Evolutionary conservation across 2,797 vertebrate species (phyloP), one percentile per base, ranked within the genome.

Genomic region (Epinephelus malabaricus): DNA sequence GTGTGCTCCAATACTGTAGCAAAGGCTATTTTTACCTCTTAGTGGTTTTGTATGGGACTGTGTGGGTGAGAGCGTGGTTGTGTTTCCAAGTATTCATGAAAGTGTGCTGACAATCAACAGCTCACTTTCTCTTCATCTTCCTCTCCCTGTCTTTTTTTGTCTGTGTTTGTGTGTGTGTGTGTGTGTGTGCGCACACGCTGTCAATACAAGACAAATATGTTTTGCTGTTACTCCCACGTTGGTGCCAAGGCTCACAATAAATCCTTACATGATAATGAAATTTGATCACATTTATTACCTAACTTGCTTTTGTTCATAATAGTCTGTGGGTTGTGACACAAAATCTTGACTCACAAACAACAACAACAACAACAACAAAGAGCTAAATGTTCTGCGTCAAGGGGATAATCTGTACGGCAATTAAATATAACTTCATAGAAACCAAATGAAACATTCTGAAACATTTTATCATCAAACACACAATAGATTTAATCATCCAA

Each of bases 1-100:
- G 17, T 5, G 72, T 13, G 88, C 77, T 62, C 45, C 76, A 59
- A 83, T 58, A 65, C 62, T 51, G 58, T 70, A 82, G 76, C 65
- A 47, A 30, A 40, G 55, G 71, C 68, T 90, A 77, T 88, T 89
- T 89, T 90, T 81, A 81, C 54, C 67, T 64, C 56, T 43, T 5
- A 0, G 69, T 78, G 71, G 23, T 76, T 79, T 69, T 55, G 62
- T 63, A 45, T 40, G 25, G 53, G 69, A 43, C 62, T 46, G 73
- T 60, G 86, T 76, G 80, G 76, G 79, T 47, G 77, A 73, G 49
- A 70, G 10, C 66, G 55, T 46, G 69, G 50, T 51, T 76, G 66
- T 43, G 67, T 82, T 85, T 70, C 77, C 64, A 66, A 60, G 64
- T 79, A 34, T 15, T 50, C 71, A 54, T 56, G 51, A 79, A 69